phyloP scores from a whole-genome alignment of 2,113 vertebrate species.

The Cheilinus undulatus region DNA sequence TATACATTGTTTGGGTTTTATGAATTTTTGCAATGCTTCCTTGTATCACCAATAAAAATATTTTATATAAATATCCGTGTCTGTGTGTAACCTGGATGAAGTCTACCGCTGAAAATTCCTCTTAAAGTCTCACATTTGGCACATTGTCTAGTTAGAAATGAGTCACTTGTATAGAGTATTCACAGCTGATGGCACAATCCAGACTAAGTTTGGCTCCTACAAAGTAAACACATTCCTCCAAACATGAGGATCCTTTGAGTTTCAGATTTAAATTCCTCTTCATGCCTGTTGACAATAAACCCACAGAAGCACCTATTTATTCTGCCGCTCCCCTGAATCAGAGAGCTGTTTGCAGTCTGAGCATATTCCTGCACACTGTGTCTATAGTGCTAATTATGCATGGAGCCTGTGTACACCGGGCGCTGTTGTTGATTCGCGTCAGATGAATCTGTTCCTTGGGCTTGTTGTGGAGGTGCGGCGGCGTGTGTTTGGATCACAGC shows the following conservation, averaged over 20 bases:
- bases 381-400: slow-evolving; percentile 74
- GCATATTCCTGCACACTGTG: slow-evolving; percentile 60
- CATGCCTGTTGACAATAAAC: slow-evolving; percentile 23
- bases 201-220: slow-evolving; percentile 1
- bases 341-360: slow-evolving; percentile 48
- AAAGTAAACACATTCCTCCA: background rate
- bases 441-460: slow-evolving; percentile 60
- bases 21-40: background rate
- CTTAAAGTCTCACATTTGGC: background rate
- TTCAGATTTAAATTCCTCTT: slow-evolving; percentile 18
- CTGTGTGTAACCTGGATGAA: background rate
- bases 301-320: slow-evolving; percentile 49
- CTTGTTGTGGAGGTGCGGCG: slow-evolving; percentile 56
- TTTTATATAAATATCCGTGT: slow-evolving; percentile 11
- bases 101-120: background rate
- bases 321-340: slow-evolving; percentile 41
- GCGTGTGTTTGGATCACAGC: slow-evolving; percentile 66
- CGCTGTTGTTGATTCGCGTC: slow-evolving; percentile 59
- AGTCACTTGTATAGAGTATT: slow-evolving; percentile 5
- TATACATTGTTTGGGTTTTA: slow-evolving; percentile 12
- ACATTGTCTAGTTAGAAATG: background rate
- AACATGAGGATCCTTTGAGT: slow-evolving; percentile 40
- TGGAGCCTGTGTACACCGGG: slow-evolving; percentile 49
- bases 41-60: slow-evolving; percentile 30
- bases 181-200: slow-evolving; percentile 2